Evolutionary conservation across 2,888 invertebrate genomes (phyloP).

Genomic region (Monochamus alternatus): DNA sequence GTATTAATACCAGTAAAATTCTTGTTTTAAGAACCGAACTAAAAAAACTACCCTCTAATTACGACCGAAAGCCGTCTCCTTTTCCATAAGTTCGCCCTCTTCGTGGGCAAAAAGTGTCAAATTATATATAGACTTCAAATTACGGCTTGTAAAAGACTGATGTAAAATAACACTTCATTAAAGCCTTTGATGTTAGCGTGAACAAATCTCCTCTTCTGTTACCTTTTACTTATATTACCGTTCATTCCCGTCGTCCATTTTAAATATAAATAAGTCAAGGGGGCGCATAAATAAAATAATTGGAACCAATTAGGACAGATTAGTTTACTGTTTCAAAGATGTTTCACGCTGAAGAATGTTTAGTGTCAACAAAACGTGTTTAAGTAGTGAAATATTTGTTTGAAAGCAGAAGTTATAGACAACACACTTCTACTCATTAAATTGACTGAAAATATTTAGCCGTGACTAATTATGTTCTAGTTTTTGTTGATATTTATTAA

Average conservation of each 20-base stretch:
- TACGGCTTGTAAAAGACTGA: conserved; percentile 26
- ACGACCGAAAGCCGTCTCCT: neutral
- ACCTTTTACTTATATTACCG: conserved; percentile 29
- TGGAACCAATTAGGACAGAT: conserved; percentile 16
- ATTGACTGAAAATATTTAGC: no score
- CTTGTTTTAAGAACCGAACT: neutral
- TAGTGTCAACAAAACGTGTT: neutral
- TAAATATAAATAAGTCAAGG: conserved; percentile 8
- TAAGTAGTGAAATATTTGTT: neutral
- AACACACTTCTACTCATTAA: no score
- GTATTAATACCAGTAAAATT: no score
- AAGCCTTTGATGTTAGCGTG: conserved; percentile 43
- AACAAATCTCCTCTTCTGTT: conserved; percentile 44
- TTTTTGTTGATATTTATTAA: no score
- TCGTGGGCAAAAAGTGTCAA: conserved; percentile 23
- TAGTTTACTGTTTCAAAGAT: neutral
- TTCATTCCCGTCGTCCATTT: conserved; percentile 21
- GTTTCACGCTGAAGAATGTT: neutral
- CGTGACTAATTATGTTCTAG: no score
- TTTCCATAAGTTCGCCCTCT: conserved; percentile 7
- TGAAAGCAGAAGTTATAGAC: neutral
- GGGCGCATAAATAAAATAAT: neutral
- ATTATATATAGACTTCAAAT: conserved; percentile 26
- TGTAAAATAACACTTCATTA: conserved; percentile 27
- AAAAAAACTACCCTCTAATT: conserved; percentile 4